phyloP scores from a whole-genome alignment of 2,888 invertebrate species.

The Autographa pulchrina region DNA sequence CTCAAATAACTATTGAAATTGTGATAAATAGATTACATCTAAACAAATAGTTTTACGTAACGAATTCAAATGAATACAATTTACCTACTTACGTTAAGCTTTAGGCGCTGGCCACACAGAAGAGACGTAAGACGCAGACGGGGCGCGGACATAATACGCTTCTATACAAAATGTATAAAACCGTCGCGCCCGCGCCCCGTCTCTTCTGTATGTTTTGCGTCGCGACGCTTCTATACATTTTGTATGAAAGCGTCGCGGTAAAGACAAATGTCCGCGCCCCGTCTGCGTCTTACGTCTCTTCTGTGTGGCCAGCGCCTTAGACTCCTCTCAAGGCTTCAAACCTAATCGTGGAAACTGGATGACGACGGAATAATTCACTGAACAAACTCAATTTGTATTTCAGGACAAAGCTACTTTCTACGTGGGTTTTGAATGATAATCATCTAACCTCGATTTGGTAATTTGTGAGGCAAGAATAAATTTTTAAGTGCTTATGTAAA shows the following conservation, averaged over 20 bases:
- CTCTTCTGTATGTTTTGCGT: too few species aligned
- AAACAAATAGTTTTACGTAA: background rate
- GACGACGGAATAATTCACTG: background rate
- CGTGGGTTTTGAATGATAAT: background rate
- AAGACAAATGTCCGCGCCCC: too few species aligned
- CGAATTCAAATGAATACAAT: background rate
- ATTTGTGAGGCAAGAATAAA: background rate
- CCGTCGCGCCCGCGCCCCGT: too few species aligned
- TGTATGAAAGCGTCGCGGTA: too few species aligned
- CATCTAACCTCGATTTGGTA: background rate
- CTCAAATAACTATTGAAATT: background rate
- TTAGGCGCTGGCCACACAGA: too few species aligned
- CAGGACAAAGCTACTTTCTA: conserved; percentile 4
- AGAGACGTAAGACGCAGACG: too few species aligned
- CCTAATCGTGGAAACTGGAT: background rate
- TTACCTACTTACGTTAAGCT: background rate
- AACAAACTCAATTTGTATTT: conserved; percentile 3
- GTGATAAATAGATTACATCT: background rate
- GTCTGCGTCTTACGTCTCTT: too few species aligned
- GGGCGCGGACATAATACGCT: too few species aligned
- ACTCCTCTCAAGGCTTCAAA: background rate
- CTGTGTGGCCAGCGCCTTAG: too few species aligned
- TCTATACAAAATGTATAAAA: too few species aligned
- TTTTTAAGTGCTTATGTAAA: too few species aligned
- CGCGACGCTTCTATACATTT: too few species aligned